phyloP scores from a whole-genome alignment of 37 sponge, comb jelly and placozoan genomes.

The Agelas oroides region DNA sequence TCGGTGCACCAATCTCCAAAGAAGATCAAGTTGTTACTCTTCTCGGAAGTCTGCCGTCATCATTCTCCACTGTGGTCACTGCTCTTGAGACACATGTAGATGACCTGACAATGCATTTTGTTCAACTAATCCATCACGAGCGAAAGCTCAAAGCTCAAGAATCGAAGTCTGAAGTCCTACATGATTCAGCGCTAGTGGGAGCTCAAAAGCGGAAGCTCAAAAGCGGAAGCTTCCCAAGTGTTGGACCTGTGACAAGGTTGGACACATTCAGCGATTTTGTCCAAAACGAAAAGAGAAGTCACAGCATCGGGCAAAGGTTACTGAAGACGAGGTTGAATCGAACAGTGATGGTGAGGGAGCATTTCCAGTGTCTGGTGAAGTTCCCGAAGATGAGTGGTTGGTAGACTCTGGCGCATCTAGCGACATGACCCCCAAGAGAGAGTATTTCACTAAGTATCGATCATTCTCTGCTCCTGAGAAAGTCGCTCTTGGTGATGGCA shows the following conservation, averaged over 20 bases:
- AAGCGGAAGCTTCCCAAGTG: slow-evolving; percentile 28
- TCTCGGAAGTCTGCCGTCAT: slow-evolving; percentile 41
- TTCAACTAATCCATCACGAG: slow-evolving; percentile 59
- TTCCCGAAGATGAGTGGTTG: slow-evolving; percentile 26
- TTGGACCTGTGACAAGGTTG: slow-evolving; percentile 21
- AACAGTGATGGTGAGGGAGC: slow-evolving; percentile 8
- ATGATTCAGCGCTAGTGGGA: slow-evolving; percentile 40
- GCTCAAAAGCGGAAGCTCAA: slow-evolving; percentile 5
- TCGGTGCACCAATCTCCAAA: slow-evolving; percentile 50
- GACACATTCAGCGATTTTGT: slow-evolving; percentile 41
- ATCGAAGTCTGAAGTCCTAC: slow-evolving; percentile 2
- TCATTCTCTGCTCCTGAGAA: slow-evolving; percentile 43
- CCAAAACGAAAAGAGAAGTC: slow-evolving; percentile 4
- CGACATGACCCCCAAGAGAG: slow-evolving; percentile 53
- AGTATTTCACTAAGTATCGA: slow-evolving; percentile 38
- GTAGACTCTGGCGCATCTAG: slow-evolving; percentile 68
- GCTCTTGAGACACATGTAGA: slow-evolving; percentile 59
- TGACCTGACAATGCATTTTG: slow-evolving; percentile 24
- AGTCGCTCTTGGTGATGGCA: slow-evolving; percentile 61
- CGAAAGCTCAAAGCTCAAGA: slow-evolving; percentile 14
- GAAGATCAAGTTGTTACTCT: slow-evolving; percentile 64
- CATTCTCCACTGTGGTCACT: slow-evolving; percentile 54
- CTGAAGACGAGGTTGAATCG: slow-evolving; percentile 12
- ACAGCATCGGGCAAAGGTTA: slow-evolving; percentile 37
- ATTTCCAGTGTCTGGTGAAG: slow-evolving; percentile 30